phyloP scores from a whole-genome alignment of 1,140 invertebrate genomes.

The Eumaeus atala region DNA sequence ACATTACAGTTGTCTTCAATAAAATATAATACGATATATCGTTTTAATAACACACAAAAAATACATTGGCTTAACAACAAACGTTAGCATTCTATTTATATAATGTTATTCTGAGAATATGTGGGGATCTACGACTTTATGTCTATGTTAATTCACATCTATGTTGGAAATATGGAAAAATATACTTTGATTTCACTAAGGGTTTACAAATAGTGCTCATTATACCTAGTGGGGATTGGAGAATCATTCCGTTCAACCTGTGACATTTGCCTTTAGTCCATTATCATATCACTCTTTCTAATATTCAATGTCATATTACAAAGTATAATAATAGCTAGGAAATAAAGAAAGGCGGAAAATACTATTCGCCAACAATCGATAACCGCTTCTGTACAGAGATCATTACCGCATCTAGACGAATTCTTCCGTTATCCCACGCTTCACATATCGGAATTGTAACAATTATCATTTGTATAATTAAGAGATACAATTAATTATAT shows the following conservation, averaged over 20 bases:
- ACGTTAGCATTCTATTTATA: constrained; percentile 35
- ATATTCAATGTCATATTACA: too few species aligned
- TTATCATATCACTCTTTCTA: too few species aligned
- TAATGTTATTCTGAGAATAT: constrained; percentile 23
- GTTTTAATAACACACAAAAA: constrained; percentile 66
- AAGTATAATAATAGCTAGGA: too few species aligned
- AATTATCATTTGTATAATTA: too few species aligned
- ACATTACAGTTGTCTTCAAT: constrained; percentile 62
- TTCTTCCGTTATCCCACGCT: too few species aligned
- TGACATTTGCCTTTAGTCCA: too few species aligned
- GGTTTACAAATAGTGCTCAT: constrained; percentile 5
- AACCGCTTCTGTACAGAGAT: too few species aligned
- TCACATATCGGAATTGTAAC: too few species aligned
- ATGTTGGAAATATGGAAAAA: constrained; percentile 21
- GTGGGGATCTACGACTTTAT: constrained; percentile 19
- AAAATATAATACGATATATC: constrained; percentile 62
- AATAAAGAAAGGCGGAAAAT: too few species aligned
- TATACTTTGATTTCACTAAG: constrained; percentile 12
- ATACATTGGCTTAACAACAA: constrained; percentile 57
- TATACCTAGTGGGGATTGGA: constrained; percentile 1
- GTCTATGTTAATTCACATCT: constrained; percentile 23
- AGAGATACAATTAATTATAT: too few species aligned
- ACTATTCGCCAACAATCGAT: too few species aligned
- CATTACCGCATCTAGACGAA: too few species aligned
- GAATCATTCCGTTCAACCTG: neutral